Evolutionary conservation across 2,113 vertebrate genomes (phyloP).

Genomic region (Cercocebus atys): DNA sequence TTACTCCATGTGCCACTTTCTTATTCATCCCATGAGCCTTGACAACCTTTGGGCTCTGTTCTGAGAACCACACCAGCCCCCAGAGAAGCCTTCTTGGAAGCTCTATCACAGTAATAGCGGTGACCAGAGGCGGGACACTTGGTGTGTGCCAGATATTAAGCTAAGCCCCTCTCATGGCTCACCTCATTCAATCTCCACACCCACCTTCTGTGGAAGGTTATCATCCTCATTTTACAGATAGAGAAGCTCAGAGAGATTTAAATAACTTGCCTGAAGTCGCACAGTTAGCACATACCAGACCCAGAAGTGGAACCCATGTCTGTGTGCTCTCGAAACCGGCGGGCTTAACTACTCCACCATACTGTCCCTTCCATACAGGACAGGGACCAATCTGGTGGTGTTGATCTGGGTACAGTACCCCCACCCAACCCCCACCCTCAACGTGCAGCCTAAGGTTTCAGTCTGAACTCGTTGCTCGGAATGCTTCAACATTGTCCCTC

Average conservation of each 20-base stretch:
- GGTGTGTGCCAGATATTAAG: not conserved
- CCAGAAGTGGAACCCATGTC: not conserved
- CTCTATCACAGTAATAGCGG: not conserved
- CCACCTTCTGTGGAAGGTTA: not conserved
- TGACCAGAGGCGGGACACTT: not conserved
- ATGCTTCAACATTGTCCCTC: not conserved
- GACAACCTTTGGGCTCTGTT: not conserved
- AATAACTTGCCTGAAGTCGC: not conserved
- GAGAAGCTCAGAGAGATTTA: not conserved
- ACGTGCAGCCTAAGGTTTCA: not conserved
- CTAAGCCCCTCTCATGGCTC: not conserved
- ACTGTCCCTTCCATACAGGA: not conserved
- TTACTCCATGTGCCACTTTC: not conserved
- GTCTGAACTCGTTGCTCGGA: not conserved
- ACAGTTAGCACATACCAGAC: not conserved
- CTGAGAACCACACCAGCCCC: not conserved
- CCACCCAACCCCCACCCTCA: not conserved
- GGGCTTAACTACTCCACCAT: not conserved
- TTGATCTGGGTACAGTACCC: accelerated
- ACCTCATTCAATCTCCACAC: not conserved
- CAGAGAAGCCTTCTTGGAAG: not conserved
- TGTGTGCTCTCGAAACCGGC: not conserved
- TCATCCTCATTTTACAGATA: not conserved
- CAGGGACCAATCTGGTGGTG: not conserved
- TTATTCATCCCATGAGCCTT: not conserved